Evolutionary conservation across 2,113 vertebrate genomes (phyloP).

Genomic region (Beaufortia kweichowensis): DNA sequence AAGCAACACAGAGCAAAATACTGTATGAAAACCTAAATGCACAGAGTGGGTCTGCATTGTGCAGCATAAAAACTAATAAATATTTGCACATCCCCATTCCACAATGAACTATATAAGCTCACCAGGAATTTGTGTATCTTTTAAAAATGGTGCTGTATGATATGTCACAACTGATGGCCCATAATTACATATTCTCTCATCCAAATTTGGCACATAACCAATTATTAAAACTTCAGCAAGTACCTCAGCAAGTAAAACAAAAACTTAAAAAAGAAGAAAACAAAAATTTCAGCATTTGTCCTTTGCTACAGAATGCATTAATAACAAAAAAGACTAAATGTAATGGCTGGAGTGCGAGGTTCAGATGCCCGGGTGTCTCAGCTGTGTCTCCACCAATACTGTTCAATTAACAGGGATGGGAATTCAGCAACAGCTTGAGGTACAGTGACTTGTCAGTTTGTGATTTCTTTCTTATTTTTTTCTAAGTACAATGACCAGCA

Average conservation of each 20-base stretch:
- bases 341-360: constrained; percentile 21
- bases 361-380: constrained; percentile 64
- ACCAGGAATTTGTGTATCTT: constrained; percentile 78
- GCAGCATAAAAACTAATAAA: constrained; percentile 85
- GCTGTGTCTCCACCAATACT: constrained; percentile 73
- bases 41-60: constrained; percentile 77
- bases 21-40: constrained; percentile 79
- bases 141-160: constrained; percentile 49
- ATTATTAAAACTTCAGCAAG: constrained; percentile 15
- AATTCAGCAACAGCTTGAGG: constrained; percentile 85
- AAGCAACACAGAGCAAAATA: constrained; percentile 76
- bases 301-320: constrained; percentile 33
- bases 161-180: constrained; percentile 1
- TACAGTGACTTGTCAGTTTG: constrained; percentile 86
- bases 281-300: constrained; percentile 17
- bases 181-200: constrained; percentile 20
- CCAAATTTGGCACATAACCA: constrained; percentile 52
- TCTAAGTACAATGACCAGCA: constrained; percentile 80
- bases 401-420: constrained; percentile 71
- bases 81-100: constrained; percentile 91
- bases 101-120: no score
- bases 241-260: constrained; percentile 11
- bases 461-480: constrained; percentile 47
- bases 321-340: constrained; percentile 13
- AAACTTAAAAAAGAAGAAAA: neutral